These are phyloP conservation scores for Phania funesta DNA, from an alignment of 2,888 invertebrate species.

Conservation along the genomic window DNA sequence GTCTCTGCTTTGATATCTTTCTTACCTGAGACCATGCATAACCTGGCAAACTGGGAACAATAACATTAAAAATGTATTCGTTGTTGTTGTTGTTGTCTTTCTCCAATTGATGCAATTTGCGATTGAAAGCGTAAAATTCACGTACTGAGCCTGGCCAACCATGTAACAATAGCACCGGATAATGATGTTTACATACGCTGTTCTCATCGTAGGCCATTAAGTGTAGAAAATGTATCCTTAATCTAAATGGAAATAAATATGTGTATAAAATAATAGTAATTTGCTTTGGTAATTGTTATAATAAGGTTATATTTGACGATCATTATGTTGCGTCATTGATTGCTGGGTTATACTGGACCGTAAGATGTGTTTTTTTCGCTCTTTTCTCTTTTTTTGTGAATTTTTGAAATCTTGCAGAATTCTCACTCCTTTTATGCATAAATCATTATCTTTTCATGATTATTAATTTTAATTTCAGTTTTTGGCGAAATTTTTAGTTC, in stretches of 20 bases:
- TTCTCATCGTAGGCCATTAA: conserved; percentile 82
- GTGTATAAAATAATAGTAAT: too few relatives aligned
- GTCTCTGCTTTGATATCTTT: neutral
- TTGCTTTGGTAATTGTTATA: neutral
- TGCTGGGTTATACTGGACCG: too few relatives aligned
- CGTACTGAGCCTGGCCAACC: conserved; percentile 95
- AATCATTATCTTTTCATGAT: too few relatives aligned
- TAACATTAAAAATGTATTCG: conserved; percentile 83
- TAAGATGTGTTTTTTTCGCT: too few relatives aligned
- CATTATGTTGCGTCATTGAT: too few relatives aligned
- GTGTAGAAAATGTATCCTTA: conserved; percentile 86
- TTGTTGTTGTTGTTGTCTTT: conserved; percentile 80
- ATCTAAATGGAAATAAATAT: conserved; percentile 70
- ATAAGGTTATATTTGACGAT: too few relatives aligned
- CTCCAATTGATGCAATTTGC: conserved; percentile 82
- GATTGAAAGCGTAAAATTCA: conserved; percentile 91
- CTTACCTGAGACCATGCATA: conserved; percentile 80
- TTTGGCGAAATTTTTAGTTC: too few relatives aligned
- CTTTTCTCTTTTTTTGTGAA: too few relatives aligned
- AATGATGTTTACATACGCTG: conserved; percentile 77
- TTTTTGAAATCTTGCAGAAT: too few relatives aligned
- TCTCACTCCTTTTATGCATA: too few relatives aligned
- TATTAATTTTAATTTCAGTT: too few relatives aligned
- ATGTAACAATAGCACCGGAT: conserved; percentile 84
- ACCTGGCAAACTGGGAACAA: conserved; percentile 82